Percentiles rank a stretch among this genome's conserved stretches.
Evolutionary conservation across 2,888 invertebrate genomes (phyloP).

Genomic region (Phlogophora meticulosa): DNA sequence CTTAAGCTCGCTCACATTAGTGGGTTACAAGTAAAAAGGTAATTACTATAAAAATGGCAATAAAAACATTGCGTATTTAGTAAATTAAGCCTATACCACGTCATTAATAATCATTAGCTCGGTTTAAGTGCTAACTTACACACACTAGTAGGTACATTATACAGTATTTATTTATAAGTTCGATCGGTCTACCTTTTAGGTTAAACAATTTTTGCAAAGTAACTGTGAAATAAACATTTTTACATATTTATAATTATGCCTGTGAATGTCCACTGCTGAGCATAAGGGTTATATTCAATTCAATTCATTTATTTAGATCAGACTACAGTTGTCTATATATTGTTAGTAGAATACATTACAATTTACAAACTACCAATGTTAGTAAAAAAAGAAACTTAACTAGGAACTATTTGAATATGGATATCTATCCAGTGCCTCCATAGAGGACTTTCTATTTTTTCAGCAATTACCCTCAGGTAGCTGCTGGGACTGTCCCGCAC

Average conservation of each 20-base stretch:
- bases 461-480: too few relatives aligned
- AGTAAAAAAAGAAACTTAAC: too few relatives aligned
- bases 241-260: not conserved
- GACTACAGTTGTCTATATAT: too few relatives aligned
- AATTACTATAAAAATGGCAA: slow-evolving; percentile 60
- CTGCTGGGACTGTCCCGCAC: too few relatives aligned
- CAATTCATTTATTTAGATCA: too few relatives aligned
- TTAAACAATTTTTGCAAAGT: slow-evolving; percentile 8
- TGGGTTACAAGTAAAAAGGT: slow-evolving; percentile 58
- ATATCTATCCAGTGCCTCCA: too few relatives aligned
- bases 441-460: too few relatives aligned
- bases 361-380: too few relatives aligned
- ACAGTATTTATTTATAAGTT: slow-evolving; percentile 40
- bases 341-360: too few relatives aligned
- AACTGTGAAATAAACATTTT: slow-evolving; percentile 12
- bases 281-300: too few relatives aligned
- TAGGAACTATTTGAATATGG: too few relatives aligned
- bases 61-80: slow-evolving; percentile 60
- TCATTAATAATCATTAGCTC: slow-evolving; percentile 64
- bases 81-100: slow-evolving; percentile 55
- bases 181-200: slow-evolving; percentile 17
- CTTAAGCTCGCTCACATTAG: slow-evolving; percentile 48
- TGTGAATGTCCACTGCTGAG: not conserved
- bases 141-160: slow-evolving; percentile 22
- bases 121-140: slow-evolving; percentile 55